Percentiles rank a stretch among this genome's conserved stretches.
These are phyloP conservation scores for Rhinoraja longicauda DNA, from an alignment of 2,797 vertebrate species.

Conservation along the genomic window DNA sequence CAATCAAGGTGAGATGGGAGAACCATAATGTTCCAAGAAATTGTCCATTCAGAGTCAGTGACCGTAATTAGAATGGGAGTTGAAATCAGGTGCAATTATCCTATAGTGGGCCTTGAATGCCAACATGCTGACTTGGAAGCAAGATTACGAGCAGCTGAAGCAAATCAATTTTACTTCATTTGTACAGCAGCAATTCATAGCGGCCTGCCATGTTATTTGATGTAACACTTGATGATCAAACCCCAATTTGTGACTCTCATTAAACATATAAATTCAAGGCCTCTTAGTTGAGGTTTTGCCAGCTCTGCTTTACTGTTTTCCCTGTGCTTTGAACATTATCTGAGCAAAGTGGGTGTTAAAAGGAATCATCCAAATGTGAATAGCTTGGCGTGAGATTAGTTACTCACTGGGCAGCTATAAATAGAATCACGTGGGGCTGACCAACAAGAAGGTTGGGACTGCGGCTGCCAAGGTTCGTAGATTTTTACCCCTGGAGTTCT, in stretches of 20 bases:
- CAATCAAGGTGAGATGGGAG: neutral
- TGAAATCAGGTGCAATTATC: neutral
- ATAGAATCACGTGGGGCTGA: neutral
- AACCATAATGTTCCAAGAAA: neutral
- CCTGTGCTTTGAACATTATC: neutral
- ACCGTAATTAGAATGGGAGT: neutral
- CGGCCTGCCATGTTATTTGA: too few relatives aligned
- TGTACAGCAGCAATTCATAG: too few relatives aligned
- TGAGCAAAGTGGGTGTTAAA: neutral
- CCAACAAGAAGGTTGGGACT: neutral
- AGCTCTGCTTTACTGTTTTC: neutral
- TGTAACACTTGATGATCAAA: neutral
- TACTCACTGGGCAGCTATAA: neutral
- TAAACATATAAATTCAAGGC: neutral
- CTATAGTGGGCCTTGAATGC: neutral
- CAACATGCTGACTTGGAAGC: neutral
- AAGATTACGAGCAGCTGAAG: neutral
- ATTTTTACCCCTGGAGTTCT: neutral
- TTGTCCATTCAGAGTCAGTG: neutral
- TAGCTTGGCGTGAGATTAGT: neutral
- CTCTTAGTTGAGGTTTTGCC: neutral
- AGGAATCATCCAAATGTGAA: neutral
- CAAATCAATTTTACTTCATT: neutral
- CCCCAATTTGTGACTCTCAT: too few relatives aligned
- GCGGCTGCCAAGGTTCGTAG: neutral